phyloP scores from a whole-genome alignment of 2,888 invertebrate species.

The Clunio marinus region DNA sequence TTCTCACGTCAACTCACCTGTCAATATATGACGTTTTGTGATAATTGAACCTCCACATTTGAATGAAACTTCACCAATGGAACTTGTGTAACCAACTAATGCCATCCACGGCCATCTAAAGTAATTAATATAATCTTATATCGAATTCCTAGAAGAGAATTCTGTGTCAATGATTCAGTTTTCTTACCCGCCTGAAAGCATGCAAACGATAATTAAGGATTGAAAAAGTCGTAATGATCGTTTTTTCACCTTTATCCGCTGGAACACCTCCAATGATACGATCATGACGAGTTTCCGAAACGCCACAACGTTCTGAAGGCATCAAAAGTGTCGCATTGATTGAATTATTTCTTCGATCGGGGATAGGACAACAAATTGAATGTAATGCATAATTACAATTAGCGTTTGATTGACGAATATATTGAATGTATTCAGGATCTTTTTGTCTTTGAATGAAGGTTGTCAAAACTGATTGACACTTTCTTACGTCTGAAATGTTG shows the following conservation, averaged over 20 bases:
- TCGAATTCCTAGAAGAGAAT: no score
- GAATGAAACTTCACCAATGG: constrained; percentile 40
- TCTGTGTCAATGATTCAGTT: not conserved
- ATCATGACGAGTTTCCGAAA: constrained; percentile 55
- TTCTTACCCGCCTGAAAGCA: constrained; percentile 23
- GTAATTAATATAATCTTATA: no score
- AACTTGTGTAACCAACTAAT: constrained; percentile 40
- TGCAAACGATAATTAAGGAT: no score
- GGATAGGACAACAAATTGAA: constrained; percentile 36
- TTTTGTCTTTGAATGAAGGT: constrained; percentile 32
- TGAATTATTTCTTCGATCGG: not conserved
- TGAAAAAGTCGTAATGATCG: no score
- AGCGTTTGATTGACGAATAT: constrained; percentile 40
- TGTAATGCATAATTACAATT: constrained; percentile 38
- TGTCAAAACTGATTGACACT: constrained; percentile 34
- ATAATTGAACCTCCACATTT: not conserved
- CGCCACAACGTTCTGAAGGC: constrained; percentile 59
- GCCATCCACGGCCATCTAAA: not conserved
- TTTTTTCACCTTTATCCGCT: constrained; percentile 58
- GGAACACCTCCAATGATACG: constrained; percentile 70
- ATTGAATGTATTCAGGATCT: constrained; percentile 34
- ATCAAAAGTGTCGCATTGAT: constrained; percentile 43
- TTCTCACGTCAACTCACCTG: constrained; percentile 42
- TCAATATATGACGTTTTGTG: not conserved
- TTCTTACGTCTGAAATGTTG: not conserved